Evolutionary conservation across 2,113 vertebrate species (phyloP).

Genomic region (Rhea pennata): DNA sequence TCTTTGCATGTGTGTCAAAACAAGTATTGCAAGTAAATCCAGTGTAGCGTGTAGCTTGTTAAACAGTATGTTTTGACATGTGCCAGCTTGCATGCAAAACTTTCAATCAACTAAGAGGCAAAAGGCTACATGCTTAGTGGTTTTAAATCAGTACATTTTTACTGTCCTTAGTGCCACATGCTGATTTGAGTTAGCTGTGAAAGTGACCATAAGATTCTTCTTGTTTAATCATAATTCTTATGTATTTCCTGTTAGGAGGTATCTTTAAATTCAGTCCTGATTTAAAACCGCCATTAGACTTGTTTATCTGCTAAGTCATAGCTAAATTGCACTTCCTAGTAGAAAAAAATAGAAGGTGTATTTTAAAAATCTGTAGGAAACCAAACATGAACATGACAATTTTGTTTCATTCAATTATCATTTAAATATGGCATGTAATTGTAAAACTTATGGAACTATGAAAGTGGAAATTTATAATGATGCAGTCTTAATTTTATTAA

Average conservation of each 20-base stretch:
- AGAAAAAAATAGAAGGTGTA: neutral
- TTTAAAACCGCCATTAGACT: neutral
- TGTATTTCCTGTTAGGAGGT: neutral
- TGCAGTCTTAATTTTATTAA: constrained; percentile 84
- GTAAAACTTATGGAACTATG: constrained; percentile 80
- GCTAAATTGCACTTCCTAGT: neutral
- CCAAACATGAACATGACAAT: constrained; percentile 55
- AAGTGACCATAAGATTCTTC: neutral
- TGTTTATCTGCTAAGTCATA: neutral
- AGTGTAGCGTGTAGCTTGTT: neutral
- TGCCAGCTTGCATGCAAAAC: neutral
- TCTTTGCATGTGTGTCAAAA: neutral
- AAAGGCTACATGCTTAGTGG: neutral
- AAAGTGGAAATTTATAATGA: constrained; percentile 85
- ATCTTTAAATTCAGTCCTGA: neutral
- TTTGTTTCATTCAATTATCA: constrained; percentile 79
- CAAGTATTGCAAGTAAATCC: neutral
- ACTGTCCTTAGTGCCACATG: neutral
- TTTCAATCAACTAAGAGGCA: neutral
- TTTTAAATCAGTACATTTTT: neutral
- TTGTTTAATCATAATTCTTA: neutral
- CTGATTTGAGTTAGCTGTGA: neutral
- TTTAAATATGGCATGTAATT: constrained; percentile 83
- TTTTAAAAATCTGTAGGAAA: constrained; percentile 54
- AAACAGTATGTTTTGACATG: neutral